Base-by-base conservation (phyloP, 2,888 invertebrate genomes). In the Polyommatus iphigenia region DNA sequence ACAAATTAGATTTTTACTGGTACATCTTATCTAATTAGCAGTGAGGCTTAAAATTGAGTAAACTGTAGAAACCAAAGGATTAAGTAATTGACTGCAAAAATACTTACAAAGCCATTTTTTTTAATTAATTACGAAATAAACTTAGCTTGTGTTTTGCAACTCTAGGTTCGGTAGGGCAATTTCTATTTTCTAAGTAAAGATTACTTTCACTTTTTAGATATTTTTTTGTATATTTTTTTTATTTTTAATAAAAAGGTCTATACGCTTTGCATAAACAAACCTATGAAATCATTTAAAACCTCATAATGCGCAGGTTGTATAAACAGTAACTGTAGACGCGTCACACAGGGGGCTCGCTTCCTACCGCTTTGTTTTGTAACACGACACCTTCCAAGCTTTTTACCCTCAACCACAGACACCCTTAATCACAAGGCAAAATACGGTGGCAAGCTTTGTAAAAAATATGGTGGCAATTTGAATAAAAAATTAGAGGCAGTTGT, bases 301-400 rank as follows among this genome's bases (percentile, higher is more conserved):
- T 72, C 86, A 88, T 88, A 85, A 85, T 85, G 87, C 84, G 85
- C 90, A 88, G 87, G 88, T 91, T 91, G 88, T 89, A 81, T 89
- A 89, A 88, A 91, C 88, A 90, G 92, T 87, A 92, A 92, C 84
- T 79, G 82, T 81, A 91, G 79, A 84, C 85, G 82, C 79, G 54
- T 54, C 54, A 4, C 54, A 54, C 18, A 78, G 82, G 83, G 81
- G 84, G 85, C 88, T 86, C 87, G 86, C 88, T 85, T 83, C 84
- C 85, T 86, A 89, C 88, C 87, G 88, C 85, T 82, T 82, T 78
- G 79, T 81, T 83, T 86, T 84, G 85, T 81, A 89, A 91, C 81
- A 78, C 80, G 86, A 91, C 86, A 90, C 85, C 83, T 84, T 82
- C 62, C 41, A 36, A 36, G 59, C 20, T 72, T 76, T 83, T 79